phyloP scores from a whole-genome alignment of 2,797 vertebrate species.

The Myotis daubentonii region DNA sequence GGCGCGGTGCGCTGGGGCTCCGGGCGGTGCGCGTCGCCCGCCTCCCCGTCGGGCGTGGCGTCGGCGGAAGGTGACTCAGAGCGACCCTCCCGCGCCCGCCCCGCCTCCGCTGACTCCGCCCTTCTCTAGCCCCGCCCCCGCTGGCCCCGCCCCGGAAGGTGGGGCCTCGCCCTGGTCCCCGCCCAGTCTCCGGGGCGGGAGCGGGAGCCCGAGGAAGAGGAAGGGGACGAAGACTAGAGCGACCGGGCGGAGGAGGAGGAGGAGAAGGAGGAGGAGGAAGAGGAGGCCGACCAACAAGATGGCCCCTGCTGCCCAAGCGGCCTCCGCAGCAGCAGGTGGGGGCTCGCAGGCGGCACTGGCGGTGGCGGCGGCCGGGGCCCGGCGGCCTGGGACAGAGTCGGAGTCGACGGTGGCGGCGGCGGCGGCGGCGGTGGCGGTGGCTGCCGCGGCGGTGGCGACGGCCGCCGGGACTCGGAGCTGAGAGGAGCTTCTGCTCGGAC shows the following conservation, averaged over 20 bases:
- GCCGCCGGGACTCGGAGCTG: conserved; percentile 83
- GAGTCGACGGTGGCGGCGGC: conserved; percentile 66
- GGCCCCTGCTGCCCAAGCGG: conserved; percentile 85
- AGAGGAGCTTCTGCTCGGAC: conserved; percentile 83
- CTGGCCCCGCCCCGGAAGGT: conserved; percentile 7
- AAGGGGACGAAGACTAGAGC: conserved; percentile 72
- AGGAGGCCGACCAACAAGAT: conserved; percentile 82
- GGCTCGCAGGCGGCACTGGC: conserved; percentile 69
- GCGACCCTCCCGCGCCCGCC: neutral
- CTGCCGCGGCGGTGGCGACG: conserved; percentile 62
- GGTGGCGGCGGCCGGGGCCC: conserved; percentile 70
- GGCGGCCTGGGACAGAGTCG: conserved; percentile 73
- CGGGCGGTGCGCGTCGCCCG: neutral
- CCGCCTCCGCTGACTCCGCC: neutral
- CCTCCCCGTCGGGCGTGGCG: neutral
- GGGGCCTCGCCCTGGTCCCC: conserved; percentile 51
- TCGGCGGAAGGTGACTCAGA: conserved; percentile 62
- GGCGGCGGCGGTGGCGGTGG: conserved; percentile 54
- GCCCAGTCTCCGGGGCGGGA: conserved; percentile 66
- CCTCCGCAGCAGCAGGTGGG: conserved; percentile 76
- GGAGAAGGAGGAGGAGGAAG: conserved; percentile 34
- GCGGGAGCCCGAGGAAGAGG: conserved; percentile 67
- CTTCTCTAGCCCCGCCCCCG: neutral
- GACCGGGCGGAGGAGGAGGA: conserved; percentile 27
- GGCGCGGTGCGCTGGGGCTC: neutral